phyloP scores from a whole-genome alignment of 2,113 vertebrate genomes.

The Tetrax tetrax region DNA sequence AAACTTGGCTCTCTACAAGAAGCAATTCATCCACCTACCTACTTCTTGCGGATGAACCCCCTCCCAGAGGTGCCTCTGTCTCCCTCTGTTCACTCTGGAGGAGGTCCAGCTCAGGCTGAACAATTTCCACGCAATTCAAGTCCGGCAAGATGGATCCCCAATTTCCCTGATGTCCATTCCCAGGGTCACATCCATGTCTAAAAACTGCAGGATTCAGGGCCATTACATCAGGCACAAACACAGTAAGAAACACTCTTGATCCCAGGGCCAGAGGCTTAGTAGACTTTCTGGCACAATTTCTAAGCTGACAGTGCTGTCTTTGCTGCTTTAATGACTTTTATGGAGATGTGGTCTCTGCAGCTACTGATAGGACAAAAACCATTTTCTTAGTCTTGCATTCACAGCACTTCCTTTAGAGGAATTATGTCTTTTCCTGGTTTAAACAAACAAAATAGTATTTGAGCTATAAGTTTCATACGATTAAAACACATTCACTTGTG shows the following conservation, averaged over 20 bases:
- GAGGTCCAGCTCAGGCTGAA: neutral
- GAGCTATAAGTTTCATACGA: constrained; percentile 43
- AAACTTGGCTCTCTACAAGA: neutral
- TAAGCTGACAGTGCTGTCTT: constrained; percentile 7
- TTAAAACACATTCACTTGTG: constrained; percentile 53
- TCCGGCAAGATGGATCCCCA: neutral
- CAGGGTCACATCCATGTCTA: neutral
- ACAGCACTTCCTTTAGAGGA: constrained; percentile 32
- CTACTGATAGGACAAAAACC: constrained; percentile 28
- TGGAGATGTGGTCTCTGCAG: constrained; percentile 35
- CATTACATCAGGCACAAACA: neutral
- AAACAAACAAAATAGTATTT: constrained; percentile 48
- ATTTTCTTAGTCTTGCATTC: constrained; percentile 33
- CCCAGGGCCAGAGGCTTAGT: neutral
- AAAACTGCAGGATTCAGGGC: neutral
- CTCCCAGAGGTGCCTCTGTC: neutral
- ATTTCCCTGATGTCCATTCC: neutral
- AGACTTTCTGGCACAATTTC: neutral
- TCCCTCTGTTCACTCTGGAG: neutral
- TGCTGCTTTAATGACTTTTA: neutral
- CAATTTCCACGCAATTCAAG: neutral
- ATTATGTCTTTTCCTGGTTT: constrained; percentile 33
- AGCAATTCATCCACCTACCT: neutral
- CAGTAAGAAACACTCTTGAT: neutral
- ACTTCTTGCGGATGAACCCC: neutral